Evolutionary conservation across 2,797 vertebrate species (phyloP), one percentile per base, ranked within the genome.

Genomic region (Distichodus sexfasciatus): DNA sequence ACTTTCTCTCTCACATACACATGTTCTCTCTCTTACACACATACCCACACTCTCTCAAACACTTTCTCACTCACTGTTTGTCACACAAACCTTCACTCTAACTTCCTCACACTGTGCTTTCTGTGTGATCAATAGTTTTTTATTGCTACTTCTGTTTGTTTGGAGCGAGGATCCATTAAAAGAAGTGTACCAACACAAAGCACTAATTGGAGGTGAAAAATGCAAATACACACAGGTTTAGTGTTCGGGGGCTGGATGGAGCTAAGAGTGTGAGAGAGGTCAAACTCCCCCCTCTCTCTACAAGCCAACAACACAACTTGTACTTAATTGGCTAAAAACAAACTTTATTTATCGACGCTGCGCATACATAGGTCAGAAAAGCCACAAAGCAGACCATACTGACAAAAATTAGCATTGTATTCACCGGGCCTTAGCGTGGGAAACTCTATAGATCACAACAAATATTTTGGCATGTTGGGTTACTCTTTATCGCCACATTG

Each of bases 291-390:
- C 9, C 66, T 66, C 65, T 71, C 67, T 61, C 66, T 59, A 72
- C 63, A 61, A 79, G 77, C 54, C n/a, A 69, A 76, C 61, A 78
- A 71, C 48, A 62, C 38, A 17, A 67, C 72, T 75, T 77, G 77
- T 67, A 46, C 76, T 81, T 87, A 86, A 87, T 86, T 85, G 74
- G 85, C 62, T 63, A 74, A 82, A 76, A 54, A 36, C 19, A 36
- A 24, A 41, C 41, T 33, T 66, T 44, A 24, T 29, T 69, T 75
- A 59, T 17, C 44, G 59, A 43, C 12, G 40, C 23, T 3, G 28
- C 10, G 54, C 63, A 35, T 72, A 21, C 58, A 14, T 38, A 24
- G 55, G 33, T 26, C 55, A 59, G 3, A 1, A 3, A 35, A 2
- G 8, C 17, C 53, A 55, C 6, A 3, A 11, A 55, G 15, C 35